Base-by-base conservation (phyloP, 2,888 invertebrate species). In the Acanthosoma haemorrhoidale region DNA sequence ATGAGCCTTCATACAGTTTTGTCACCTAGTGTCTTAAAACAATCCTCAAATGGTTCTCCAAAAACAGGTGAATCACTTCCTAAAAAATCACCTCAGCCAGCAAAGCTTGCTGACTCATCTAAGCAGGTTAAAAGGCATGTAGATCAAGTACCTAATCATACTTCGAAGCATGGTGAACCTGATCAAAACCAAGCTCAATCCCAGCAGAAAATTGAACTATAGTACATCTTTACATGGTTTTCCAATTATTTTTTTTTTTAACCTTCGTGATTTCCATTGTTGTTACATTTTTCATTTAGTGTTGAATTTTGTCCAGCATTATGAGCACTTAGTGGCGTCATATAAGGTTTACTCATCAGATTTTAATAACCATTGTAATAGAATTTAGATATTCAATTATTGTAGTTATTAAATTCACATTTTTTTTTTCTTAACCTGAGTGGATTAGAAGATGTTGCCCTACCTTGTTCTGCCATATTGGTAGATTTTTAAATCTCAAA, bases 1-100 rank as follows among this genome's bases (percentile, higher is more conserved):
- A 85, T 85, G 78, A 84, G 83, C 71, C 84, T 85, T 77, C 83
- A 84, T 76, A 83, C 84, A n/a, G 80, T 82, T 70, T 81, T 83
- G 73, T 81, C 83, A 16, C 29, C 64, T 2, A 64, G 41, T 41
- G 21, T 51, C 25, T 51, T 18, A 9, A 34, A 59, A 32, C 59
- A 34, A 51, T 51, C 51, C n/a, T 51, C 51, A 29, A 51, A 25
- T 8, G 16, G 31, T 31, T 4, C 21, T 39, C 29, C 64, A 29
- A 39, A 64, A 41, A 13, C 21, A 38, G n/a, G 16, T 38, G 61
- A 61, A 38, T n/a, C 64, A 36, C 38, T 25, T 13, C 57, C 34
- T 41, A n/a, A n/a, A 2, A 38, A 64, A 13, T 9, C 25, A n/a
- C 11, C 59, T 15, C 15, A 15, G 9, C 29, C 31, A 16, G 18